These are phyloP conservation scores for Phalanger gymnotis DNA, from an alignment of 2,797 vertebrate species.

Conservation along the genomic window DNA sequence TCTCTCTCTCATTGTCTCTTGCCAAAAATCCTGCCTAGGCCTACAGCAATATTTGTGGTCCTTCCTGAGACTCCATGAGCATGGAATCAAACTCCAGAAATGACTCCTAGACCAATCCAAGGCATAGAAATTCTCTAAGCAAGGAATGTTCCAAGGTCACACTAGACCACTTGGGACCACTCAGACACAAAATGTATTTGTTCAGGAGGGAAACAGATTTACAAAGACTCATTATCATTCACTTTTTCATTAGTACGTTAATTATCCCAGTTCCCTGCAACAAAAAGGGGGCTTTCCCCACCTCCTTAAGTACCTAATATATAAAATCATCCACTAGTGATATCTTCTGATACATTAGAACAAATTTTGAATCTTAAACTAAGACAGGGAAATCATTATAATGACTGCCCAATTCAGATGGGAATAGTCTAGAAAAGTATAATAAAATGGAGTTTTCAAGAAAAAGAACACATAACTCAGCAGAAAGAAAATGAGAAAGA, in stretches of 20 bases:
- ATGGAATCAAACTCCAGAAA: neutral
- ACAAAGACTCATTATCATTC: neutral
- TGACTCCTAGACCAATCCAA: neutral
- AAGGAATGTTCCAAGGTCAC: neutral
- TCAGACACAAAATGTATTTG: constrained; percentile 6
- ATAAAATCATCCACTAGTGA: neutral
- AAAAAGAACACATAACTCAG: constrained; percentile 27
- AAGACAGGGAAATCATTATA: constrained; percentile 13
- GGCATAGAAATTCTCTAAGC: neutral
- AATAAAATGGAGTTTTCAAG: constrained; percentile 30
- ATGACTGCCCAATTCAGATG: neutral
- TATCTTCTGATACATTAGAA: neutral
- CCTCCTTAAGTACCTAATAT: neutral
- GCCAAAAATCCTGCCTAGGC: neutral
- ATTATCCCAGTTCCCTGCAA: constrained; percentile 23
- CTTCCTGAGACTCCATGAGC: neutral
- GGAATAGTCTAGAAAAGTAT: neutral
- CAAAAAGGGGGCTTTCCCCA: neutral
- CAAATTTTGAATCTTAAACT: constrained; percentile 3
- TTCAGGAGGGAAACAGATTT: constrained; percentile 9
- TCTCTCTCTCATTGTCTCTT: neutral
- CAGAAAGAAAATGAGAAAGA: neutral
- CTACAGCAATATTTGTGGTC: neutral
- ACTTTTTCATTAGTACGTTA: constrained; percentile 32
- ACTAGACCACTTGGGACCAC: neutral